A percentile compares a stretch with the other conserved stretches of the same genome.
Evolutionary conservation across 2,888 invertebrate species (phyloP).

Genomic region (Pedicia rivosa): DNA sequence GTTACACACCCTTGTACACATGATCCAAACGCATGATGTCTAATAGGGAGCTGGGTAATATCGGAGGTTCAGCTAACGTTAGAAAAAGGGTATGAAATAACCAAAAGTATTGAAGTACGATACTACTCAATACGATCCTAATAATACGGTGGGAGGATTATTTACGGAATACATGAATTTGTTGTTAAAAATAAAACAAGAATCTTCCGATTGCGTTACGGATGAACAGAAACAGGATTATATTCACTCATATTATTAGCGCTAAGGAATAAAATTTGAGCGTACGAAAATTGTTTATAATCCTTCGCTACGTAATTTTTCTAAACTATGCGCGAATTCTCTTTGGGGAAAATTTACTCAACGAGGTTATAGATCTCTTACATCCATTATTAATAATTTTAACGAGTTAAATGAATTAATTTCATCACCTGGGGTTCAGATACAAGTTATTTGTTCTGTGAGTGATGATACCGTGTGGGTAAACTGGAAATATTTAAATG

Average conservation of each 20-base stretch:
- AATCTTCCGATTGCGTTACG: background rate
- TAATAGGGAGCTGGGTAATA: no score
- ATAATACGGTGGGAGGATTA: no score
- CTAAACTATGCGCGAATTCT: background rate
- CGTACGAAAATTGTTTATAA: background rate
- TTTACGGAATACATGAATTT: background rate
- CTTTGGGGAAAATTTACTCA: background rate
- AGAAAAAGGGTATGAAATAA: no score
- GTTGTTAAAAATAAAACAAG: background rate
- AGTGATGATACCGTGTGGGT: background rate
- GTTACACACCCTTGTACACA: no score
- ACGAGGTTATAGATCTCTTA: background rate
- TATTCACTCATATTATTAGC: background rate
- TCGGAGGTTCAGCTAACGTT: no score
- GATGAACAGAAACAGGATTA: background rate
- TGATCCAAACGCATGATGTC: no score
- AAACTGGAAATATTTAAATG: background rate
- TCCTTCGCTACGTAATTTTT: background rate
- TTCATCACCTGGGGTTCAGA: background rate
- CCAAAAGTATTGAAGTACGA: no score
- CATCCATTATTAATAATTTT: background rate
- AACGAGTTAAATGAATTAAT: background rate
- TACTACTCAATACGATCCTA: no score
- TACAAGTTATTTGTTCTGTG: background rate
- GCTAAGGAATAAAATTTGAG: background rate